Conservation (phyloP, 2,113 vertebrate species). For the Felis catus region F.catus_Fca126_mat1.0 CM031428.1:9600501-9601000, state of each 20-base stretch:
- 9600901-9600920: not conserved
- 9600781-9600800: not conserved
- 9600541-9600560: not conserved
- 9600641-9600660: not conserved
- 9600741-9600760: not conserved
- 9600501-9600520: not conserved
- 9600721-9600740: not conserved
- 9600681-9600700: not conserved
- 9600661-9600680: not conserved
- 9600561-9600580: not conserved
- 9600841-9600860: not conserved
- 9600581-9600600: not conserved
- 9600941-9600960: not conserved
- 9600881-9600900: not conserved
- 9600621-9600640: not conserved
- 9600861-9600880: not conserved
- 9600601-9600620: not conserved
- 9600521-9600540: not conserved
- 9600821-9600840: not conserved
- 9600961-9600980: not conserved
- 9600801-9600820: too few relatives aligned
- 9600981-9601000: not conserved
- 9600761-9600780: not conserved
- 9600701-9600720: not conserved
- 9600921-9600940: constrained; percentile 18